Evolutionary conservation across 2,797 vertebrate species (phyloP).

Genomic region (Onychomys arenicola): DNA sequence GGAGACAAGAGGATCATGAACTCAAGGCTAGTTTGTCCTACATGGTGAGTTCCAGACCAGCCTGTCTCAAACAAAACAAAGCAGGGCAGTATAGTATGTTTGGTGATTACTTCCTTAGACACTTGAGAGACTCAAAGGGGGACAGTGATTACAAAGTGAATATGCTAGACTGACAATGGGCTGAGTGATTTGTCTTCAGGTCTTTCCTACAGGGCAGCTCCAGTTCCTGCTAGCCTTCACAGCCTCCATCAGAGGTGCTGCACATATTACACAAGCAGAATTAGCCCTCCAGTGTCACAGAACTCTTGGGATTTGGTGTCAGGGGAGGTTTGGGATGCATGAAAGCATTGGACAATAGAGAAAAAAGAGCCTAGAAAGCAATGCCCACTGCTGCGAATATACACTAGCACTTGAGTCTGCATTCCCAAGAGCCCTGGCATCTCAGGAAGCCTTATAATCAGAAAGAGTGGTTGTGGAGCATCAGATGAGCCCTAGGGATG

Average conservation of each 20-base stretch:
- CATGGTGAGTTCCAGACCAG: background rate
- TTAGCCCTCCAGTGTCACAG: background rate
- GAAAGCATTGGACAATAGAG: slow-evolving; percentile 4
- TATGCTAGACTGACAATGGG: background rate
- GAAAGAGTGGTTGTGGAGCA: background rate
- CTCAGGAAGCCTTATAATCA: background rate
- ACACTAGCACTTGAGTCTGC: background rate
- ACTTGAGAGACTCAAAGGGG: background rate
- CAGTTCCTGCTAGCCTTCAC: background rate
- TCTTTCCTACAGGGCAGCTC: background rate
- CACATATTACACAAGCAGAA: background rate
- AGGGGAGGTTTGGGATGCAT: background rate
- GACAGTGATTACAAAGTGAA: background rate
- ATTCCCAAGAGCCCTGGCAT: background rate
- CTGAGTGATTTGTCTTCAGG: background rate
- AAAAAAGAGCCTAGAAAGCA: background rate
- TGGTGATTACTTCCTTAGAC: background rate
- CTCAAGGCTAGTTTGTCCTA: background rate
- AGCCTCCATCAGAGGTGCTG: background rate
- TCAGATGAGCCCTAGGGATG: background rate
- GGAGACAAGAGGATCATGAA: background rate
- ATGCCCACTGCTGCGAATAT: background rate
- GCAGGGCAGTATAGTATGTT: background rate
- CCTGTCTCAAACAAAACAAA: background rate
- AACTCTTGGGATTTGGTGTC: slow-evolving; percentile 42